phyloP scores from a whole-genome alignment of 2,113 vertebrate species.

The Cyanoliseus patagonus region DNA sequence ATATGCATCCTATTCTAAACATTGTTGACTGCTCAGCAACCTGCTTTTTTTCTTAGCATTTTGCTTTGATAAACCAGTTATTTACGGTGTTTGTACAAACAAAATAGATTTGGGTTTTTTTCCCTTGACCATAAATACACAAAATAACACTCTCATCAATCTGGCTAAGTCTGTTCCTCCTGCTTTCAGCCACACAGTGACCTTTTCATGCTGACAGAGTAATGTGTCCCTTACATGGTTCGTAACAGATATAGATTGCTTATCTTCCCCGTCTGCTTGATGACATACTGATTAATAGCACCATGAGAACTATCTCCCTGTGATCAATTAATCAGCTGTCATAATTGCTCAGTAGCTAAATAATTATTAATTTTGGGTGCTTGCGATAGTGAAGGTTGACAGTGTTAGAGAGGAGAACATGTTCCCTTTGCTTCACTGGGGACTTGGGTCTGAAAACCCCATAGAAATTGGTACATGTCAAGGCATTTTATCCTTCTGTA shows the following conservation, averaged over 20 bases:
- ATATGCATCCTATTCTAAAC: neutral
- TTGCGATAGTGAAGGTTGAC: conserved; percentile 60
- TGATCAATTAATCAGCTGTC: conserved; percentile 77
- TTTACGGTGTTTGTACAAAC: conserved; percentile 16
- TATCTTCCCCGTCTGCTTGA: conserved; percentile 45
- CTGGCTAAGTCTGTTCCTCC: conserved; percentile 40
- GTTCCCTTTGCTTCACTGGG: neutral
- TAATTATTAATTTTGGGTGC: conserved; percentile 72
- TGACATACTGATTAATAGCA: conserved; percentile 75
- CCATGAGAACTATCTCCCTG: conserved; percentile 52
- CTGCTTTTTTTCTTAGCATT: neutral
- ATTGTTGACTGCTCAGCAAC: neutral
- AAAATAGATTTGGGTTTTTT: neutral
- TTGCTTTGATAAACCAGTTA: neutral
- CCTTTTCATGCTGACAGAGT: conserved; percentile 72
- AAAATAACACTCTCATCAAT: conserved; percentile 69
- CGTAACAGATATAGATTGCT: conserved; percentile 74
- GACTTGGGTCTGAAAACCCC: neutral
- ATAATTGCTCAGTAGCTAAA: conserved; percentile 75
- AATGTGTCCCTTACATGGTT: conserved; percentile 63
- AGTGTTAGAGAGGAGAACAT: conserved; percentile 41
- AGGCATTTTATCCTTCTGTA: neutral
- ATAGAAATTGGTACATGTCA: neutral
- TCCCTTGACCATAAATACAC: conserved; percentile 37
- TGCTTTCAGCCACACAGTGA: conserved; percentile 58